Evolutionary conservation across 1,140 invertebrate genomes (phyloP), one percentile per base, ranked within the genome.

Genomic region (Drosophila paulistorum): DNA sequence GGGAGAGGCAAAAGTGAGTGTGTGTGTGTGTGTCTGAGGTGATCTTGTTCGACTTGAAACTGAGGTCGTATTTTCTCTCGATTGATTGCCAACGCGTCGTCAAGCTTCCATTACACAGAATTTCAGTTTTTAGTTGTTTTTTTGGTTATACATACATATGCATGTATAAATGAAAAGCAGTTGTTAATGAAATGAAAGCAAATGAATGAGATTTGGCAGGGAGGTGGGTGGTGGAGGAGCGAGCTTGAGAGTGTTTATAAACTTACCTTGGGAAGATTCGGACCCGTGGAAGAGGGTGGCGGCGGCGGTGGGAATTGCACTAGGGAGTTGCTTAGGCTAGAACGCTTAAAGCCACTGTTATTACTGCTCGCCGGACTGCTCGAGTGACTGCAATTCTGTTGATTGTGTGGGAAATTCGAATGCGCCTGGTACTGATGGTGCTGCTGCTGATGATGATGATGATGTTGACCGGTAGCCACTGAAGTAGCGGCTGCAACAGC

Each of bases 11-110:
- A 11, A 7, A 7, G 17, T 17, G 7, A 7, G 7, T 23, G 58
- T 33, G 37, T 60, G 14, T 51, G 9, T 51, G 17, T 57, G 30
- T 60, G 48, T 60, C 66, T 65, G 61, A 26, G 55, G 66, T 57
- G 65, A 89, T 89, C 79, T 87, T 55, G 83, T 89, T 87, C 68
- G 73, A 87, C 83, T 87, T 87, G 83, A 87, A 80, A 77, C 74
- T 66, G 71, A 89, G 83, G 83, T 71, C 80, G 73, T 42, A 30
- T 37, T 54, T 58, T 17, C n/a, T 68, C n/a, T n/a, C 58, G 51
- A 65, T 65, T 65, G 33, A 73, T 37, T 42, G 42, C 45, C 54
- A 61, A 35, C 14, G 45, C 41, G 51, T 67, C 63, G 41, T 51
- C 39, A 58, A 58, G 39, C 35, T 54, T 42, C 68, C 48, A 63